Conservation (phyloP, 2,113 vertebrate genomes). For the Kryptolebias marmoratus region DNA sequence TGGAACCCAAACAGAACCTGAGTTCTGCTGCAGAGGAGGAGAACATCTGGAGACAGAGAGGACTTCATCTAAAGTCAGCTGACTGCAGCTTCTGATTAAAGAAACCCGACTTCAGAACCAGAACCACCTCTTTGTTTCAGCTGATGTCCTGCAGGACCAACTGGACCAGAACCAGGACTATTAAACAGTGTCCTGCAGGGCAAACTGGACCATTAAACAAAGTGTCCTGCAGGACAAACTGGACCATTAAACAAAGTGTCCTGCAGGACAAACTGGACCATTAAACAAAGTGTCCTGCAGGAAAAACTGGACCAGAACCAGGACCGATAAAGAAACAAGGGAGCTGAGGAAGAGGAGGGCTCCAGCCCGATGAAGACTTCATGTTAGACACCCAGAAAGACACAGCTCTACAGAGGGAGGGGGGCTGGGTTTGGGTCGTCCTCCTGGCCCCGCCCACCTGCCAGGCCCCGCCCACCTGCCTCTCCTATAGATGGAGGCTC, state of each 20-base stretch:
- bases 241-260: neutral
- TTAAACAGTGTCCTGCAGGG: neutral
- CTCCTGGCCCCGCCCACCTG: slow-evolving; percentile 45
- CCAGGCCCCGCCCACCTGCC: slow-evolving; percentile 49
- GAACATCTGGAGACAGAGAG: no score
- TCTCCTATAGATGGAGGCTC: slow-evolving; percentile 50
- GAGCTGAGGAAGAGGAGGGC: neutral
- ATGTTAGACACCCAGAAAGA: slow-evolving; percentile 32
- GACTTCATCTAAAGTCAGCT: no score
- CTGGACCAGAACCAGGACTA: no score
- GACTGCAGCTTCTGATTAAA: no score
- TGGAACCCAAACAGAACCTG: no score
- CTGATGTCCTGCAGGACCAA: no score
- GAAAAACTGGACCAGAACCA: neutral
- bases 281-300: neutral
- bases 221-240: neutral
- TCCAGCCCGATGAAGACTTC: slow-evolving; percentile 17
- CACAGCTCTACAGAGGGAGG: neutral
- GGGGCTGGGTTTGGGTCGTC: neutral
- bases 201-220: neutral
- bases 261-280: neutral
- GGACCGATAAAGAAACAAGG: neutral
- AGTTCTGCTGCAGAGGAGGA: no score
- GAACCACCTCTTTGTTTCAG: no score
- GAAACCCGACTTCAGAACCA: no score